Evolutionary conservation across 2,113 vertebrate genomes (phyloP).

Genomic region (Eretmochelys imbricata): DNA sequence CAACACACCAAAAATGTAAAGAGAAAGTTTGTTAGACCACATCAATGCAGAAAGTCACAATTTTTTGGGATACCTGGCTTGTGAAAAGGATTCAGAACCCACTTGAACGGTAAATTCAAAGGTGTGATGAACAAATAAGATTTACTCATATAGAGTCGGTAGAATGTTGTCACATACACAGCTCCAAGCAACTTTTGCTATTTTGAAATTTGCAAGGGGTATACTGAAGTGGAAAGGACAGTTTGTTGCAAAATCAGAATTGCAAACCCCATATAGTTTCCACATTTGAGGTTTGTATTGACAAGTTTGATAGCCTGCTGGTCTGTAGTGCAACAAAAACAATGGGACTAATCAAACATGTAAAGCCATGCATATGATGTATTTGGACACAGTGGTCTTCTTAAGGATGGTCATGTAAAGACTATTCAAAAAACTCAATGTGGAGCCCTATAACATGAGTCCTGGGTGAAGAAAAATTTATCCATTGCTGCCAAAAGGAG

Average conservation of each 20-base stretch:
- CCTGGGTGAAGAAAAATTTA: background rate
- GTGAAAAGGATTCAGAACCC: background rate
- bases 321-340: background rate
- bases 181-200: background rate
- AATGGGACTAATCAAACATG: conserved; percentile 9
- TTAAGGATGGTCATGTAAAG: background rate
- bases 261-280: background rate
- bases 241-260: conserved; percentile 5
- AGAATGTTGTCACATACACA: conserved; percentile 7
- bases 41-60: conserved; percentile 3
- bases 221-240: background rate
- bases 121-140: background rate
- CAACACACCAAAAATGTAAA: background rate
- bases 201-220: background rate
- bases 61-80: background rate
- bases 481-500: background rate
- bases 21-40: background rate
- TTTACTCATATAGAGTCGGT: background rate
- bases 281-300: background rate
- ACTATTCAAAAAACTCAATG: background rate
- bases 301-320: background rate
- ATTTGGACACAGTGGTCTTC: background rate
- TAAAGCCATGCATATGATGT: background rate
- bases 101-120: background rate
- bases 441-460: background rate